These are phyloP conservation scores for Habroteleia sp. DNA, from an alignment of 2,888 invertebrate species.

Conservation along the genomic window DNA sequence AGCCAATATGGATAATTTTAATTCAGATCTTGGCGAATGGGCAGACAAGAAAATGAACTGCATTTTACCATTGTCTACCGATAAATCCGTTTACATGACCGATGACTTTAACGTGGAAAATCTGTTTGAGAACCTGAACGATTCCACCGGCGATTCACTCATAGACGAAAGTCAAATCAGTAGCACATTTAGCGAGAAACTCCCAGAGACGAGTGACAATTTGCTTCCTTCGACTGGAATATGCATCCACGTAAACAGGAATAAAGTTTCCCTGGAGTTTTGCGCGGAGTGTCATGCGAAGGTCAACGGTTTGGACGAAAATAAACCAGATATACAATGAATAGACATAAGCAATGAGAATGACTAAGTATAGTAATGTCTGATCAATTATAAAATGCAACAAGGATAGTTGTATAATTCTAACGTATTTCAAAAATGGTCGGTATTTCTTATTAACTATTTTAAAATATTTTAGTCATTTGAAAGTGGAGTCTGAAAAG, in stretches of 20 bases:
- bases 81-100: constrained; percentile 30
- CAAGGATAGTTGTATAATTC: constrained; percentile 5
- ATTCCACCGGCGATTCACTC: constrained; percentile 24
- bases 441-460: constrained; percentile 23
- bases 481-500: background rate
- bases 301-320: constrained; percentile 13
- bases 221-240: constrained; percentile 81
- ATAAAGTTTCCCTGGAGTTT: constrained; percentile 83
- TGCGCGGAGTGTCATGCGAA: constrained; percentile 82
- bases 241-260: constrained; percentile 83
- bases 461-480: constrained; percentile 7
- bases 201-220: background rate
- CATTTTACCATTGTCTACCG: constrained; percentile 21
- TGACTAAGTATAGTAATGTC: background rate
- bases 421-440: constrained; percentile 25
- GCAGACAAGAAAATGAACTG: constrained; percentile 24
- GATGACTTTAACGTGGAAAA: constrained; percentile 68
- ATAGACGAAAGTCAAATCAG: constrained; percentile 20
- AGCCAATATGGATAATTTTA: constrained; percentile 3
- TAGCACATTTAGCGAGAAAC: constrained; percentile 5
- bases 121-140: constrained; percentile 67
- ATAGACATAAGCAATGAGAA: background rate
- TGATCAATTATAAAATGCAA: constrained; percentile 3
- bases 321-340: constrained; percentile 7
- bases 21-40: constrained; percentile 26